Evolutionary conservation across 2,888 invertebrate genomes (phyloP).

Genomic region (Halictus ligatus): DNA sequence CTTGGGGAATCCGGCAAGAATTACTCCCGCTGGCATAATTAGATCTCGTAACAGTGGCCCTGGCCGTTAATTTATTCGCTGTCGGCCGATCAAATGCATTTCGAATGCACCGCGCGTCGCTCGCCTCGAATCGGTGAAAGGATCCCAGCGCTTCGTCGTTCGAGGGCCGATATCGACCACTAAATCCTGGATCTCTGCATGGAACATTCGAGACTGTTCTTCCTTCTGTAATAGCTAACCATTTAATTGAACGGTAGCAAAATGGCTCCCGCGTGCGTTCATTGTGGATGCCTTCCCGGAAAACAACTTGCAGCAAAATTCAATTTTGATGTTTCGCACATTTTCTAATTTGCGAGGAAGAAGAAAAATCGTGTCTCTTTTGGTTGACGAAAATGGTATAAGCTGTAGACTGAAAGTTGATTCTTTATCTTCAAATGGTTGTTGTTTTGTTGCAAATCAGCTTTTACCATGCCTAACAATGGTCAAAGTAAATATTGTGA

Average conservation of each 20-base stretch:
- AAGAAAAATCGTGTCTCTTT: too few relatives aligned
- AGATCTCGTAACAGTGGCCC: constrained; percentile 51
- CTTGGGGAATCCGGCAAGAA: constrained; percentile 59
- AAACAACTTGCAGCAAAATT: not conserved
- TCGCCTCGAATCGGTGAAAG: constrained; percentile 15
- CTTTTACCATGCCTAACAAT: too few relatives aligned
- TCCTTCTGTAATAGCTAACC: not conserved
- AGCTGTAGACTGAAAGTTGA: too few relatives aligned
- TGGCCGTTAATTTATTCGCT: constrained; percentile 51
- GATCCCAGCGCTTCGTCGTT: not conserved
- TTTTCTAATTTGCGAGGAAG: not conserved
- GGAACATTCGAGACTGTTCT: not conserved
- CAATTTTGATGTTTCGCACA: too few relatives aligned
- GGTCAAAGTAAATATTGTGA: too few relatives aligned
- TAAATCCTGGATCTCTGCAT: not conserved
- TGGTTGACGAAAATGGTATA: too few relatives aligned
- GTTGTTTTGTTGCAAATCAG: too few relatives aligned
- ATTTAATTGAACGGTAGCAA: not conserved
- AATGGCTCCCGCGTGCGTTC: not conserved
- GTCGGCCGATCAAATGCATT: constrained; percentile 22
- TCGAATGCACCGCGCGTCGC: constrained; percentile 10
- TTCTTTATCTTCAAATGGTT: too few relatives aligned
- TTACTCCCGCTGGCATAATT: constrained; percentile 56
- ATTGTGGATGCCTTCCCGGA: not conserved
- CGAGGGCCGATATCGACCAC: not conserved